Evolutionary conservation across 1,140 invertebrate genomes (phyloP).

Genomic region (Pseudomyrmex pallidus): DNA sequence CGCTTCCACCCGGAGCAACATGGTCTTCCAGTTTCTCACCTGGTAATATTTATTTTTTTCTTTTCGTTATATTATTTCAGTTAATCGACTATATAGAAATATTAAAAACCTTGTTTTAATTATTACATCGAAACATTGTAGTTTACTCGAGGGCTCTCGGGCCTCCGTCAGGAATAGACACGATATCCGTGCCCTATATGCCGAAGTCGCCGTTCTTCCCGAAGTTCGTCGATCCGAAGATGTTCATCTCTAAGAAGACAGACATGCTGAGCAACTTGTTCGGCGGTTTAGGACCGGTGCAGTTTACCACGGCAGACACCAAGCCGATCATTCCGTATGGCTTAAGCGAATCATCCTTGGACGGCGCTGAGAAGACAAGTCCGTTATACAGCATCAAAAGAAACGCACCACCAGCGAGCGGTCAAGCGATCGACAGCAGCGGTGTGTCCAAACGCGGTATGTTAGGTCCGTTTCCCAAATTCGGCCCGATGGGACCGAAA

Average conservation of each 20-base stretch:
- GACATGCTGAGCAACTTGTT: conserved; percentile 78
- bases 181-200: conserved; percentile 77
- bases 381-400: neutral
- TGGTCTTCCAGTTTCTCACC: conserved; percentile 70
- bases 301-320: conserved; percentile 20
- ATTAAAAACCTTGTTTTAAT: neutral
- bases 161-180: conserved; percentile 68
- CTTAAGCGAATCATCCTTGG: conserved; percentile 37
- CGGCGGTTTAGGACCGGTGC: conserved; percentile 68
- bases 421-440: conserved; percentile 27
- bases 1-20: conserved; percentile 66
- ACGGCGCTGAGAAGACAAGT: conserved; percentile 35
- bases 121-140: conserved; percentile 44
- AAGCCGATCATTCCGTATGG: conserved; percentile 50
- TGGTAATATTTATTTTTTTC: conserved; percentile 72
- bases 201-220: conserved; percentile 78
- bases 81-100: conserved; percentile 3
- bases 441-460: conserved; percentile 65
- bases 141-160: conserved; percentile 76
- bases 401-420: neutral
- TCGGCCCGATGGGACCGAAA: conserved; percentile 44
- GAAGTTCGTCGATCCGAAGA: conserved; percentile 80
- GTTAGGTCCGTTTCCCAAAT: conserved; percentile 72
- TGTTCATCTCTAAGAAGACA: conserved; percentile 78
- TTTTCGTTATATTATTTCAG: conserved; percentile 7